Evolutionary conservation across 2,888 invertebrate genomes (phyloP), one percentile per base, ranked within the genome.

Genomic region (Schrankia costaestrigalis): DNA sequence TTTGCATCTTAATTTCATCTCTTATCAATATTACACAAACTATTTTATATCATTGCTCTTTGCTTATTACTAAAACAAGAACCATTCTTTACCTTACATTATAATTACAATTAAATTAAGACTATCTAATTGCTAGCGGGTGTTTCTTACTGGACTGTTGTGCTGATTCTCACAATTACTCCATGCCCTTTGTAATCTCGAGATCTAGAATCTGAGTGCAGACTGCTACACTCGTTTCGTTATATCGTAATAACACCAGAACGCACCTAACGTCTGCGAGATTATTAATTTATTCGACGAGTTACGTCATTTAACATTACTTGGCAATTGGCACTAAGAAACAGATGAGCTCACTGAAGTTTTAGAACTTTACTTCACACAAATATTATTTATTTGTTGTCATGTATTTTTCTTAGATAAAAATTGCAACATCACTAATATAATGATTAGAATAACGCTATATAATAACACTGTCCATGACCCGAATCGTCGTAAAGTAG

Each of bases 31-130:
- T 83, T 85, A 85, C 82, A 86, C 85, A 86, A 87, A 84, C 85
- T 86, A 84, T 83, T 79, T 81, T 82, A 85, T 82, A 85, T 81
- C 86, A 85, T 87, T 86, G 85, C 86, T 85, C 84, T 87, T 85
- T 77, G 72, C 85, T 86, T 86, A 86, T 46, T 46, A 62, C 81
- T 86, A 84, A 79, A 87, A 87, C 85, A 84, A 87, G 85, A 87
- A 86, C 82, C 83, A 84, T 85, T 83, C 75, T 82, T 83, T 84
- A 83, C 79, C 84, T 82, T 84, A 83, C 45, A 63, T 72, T 78
- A 83, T 82, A 85, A 84, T 86, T 85, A 85, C 78, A 84, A 59
- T 80, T 79, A 80, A 84, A 84, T 87, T 87, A 87, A 77, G 54
- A 68, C 87, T 87, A 87, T 84, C 85, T 87, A 87, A 75, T 69